phyloP scores from a whole-genome alignment of 2,113 vertebrate species.

The Tenebrosternarchus preto region DNA sequence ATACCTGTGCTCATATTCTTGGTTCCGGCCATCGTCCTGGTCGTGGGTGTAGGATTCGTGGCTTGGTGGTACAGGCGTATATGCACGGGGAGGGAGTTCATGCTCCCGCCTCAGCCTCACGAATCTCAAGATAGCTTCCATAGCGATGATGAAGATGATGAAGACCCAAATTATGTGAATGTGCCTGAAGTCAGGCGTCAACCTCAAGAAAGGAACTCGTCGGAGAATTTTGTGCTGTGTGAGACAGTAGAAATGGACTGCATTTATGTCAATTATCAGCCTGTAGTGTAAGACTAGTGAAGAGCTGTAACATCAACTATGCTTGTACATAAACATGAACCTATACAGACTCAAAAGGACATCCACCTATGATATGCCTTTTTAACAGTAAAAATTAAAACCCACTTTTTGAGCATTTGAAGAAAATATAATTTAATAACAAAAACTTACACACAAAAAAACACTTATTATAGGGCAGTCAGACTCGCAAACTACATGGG shows the following conservation, averaged over 20 bases:
- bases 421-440: background rate
- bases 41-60: background rate
- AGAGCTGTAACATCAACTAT: background rate
- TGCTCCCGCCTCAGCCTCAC: background rate
- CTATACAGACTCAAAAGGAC: background rate
- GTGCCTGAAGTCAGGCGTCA: background rate
- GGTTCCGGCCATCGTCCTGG: no score
- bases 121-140: no score
- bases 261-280: background rate
- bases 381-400: background rate
- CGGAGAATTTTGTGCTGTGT: background rate
- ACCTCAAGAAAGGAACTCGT: background rate
- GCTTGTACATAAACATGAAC: background rate
- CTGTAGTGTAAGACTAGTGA: background rate
- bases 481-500: background rate
- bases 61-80: background rate
- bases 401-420: background rate
- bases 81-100: background rate
- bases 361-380: background rate
- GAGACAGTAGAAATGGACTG: background rate
- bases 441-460: no score
- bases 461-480: no score
- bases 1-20: background rate
- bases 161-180: conserved; percentile 8
- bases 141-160: background rate